Evolutionary conservation across 1,140 invertebrate genomes (phyloP).

Genomic region (Neodiprion fabricii): DNA sequence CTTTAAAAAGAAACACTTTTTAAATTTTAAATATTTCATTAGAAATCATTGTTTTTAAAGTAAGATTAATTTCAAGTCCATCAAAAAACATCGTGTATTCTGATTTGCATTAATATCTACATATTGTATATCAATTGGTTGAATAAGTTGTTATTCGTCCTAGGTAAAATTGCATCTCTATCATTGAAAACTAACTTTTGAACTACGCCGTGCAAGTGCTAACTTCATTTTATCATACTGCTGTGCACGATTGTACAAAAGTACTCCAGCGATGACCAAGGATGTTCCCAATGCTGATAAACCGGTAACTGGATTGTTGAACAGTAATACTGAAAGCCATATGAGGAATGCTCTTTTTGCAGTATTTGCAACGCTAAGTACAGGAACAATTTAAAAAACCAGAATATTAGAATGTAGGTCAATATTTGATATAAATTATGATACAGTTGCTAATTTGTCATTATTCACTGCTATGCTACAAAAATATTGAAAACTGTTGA

Average conservation of each 20-base stretch:
- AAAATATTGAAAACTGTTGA: not conserved
- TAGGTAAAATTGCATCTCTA: not conserved
- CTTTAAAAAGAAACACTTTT: not conserved
- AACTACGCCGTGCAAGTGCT: slow-evolving; percentile 43
- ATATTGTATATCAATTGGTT: slow-evolving; percentile 10
- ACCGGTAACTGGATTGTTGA: slow-evolving; percentile 81
- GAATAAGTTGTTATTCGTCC: slow-evolving; percentile 4
- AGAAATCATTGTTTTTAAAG: no score
- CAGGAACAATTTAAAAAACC: slow-evolving; percentile 17
- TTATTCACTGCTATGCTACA: not conserved
- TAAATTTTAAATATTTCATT: not conserved
- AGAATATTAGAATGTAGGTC: slow-evolving; percentile 11
- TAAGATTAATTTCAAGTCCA: not conserved
- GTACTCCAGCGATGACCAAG: slow-evolving; percentile 78
- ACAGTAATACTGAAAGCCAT: slow-evolving; percentile 82
- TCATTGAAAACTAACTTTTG: slow-evolving; percentile 57
- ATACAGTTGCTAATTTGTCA: not conserved
- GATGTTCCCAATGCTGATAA: slow-evolving; percentile 79
- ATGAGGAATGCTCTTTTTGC: slow-evolving; percentile 84
- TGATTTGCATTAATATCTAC: not conserved
- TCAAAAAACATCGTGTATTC: not conserved
- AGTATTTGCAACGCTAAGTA: slow-evolving; percentile 84
- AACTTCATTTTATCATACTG: slow-evolving; percentile 61
- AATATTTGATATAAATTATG: not conserved
- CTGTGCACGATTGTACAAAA: slow-evolving; percentile 79